Evolutionary conservation across 2,888 invertebrate genomes (phyloP).

Genomic region (Dromius quadrimaculatus): DNA sequence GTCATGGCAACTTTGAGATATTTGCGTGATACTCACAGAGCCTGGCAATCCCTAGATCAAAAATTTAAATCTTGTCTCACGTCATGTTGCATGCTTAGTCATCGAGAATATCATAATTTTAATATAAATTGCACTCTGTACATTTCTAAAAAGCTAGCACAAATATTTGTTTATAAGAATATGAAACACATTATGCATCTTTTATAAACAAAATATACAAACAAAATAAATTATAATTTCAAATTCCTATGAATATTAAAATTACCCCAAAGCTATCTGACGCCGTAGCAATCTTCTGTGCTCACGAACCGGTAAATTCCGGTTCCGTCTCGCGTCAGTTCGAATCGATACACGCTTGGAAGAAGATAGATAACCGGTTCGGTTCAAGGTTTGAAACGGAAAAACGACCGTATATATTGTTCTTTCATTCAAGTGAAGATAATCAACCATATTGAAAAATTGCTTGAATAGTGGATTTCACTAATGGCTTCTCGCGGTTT

Average conservation of each 20-base stretch:
- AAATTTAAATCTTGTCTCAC: no score
- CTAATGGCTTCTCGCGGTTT: conserved; percentile 23
- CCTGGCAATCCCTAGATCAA: neutral
- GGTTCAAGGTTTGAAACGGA: neutral
- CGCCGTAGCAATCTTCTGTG: conserved; percentile 24
- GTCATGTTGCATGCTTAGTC: neutral
- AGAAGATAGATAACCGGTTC: conserved; percentile 33
- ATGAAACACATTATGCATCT: neutral
- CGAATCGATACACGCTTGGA: conserved; percentile 42
- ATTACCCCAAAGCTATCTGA: conserved; percentile 1
- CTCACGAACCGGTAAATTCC: conserved; percentile 40
- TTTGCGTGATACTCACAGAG: neutral
- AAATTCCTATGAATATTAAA: conserved; percentile 27
- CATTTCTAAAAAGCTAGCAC: no score
- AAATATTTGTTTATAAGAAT: neutral
- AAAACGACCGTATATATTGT: conserved; percentile 21
- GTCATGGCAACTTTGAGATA: neutral
- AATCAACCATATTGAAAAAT: conserved; percentile 35
- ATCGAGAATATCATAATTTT: no score
- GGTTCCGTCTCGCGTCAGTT: conserved; percentile 33
- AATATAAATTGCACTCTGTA: no score
- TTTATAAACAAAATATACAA: conserved; percentile 1
- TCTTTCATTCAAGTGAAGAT: conserved; percentile 22
- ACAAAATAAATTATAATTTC: conserved; percentile 2
- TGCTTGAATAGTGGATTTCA: conserved; percentile 23